Conservation (phyloP, 2,888 invertebrate genomes). For the Drosophila trichaetosa region DNA sequence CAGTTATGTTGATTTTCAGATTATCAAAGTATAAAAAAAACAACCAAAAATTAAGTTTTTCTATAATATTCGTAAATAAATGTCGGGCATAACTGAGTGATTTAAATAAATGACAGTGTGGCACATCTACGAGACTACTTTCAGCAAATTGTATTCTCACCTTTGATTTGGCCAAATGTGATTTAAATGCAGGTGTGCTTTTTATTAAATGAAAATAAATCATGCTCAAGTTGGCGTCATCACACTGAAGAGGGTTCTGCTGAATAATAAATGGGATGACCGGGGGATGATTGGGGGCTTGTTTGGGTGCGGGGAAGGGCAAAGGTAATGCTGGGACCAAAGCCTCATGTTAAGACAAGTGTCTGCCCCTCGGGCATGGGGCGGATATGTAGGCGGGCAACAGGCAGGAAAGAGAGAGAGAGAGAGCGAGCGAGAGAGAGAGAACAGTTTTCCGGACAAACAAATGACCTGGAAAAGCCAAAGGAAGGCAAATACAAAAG, state of each 20-base stretch:
- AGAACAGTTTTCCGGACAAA: slow-evolving; percentile 66
- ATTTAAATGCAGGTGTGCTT: slow-evolving; percentile 46
- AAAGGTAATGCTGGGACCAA: slow-evolving; percentile 15
- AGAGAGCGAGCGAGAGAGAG: not conserved
- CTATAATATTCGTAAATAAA: not conserved
- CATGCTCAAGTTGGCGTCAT: slow-evolving; percentile 63
- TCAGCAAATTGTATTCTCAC: not conserved
- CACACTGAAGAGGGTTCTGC: slow-evolving; percentile 62
- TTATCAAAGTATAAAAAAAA: no score
- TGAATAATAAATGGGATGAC: slow-evolving; percentile 14
- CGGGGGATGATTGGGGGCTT: not conserved
- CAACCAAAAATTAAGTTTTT: no score
- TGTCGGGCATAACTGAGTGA: not conserved
- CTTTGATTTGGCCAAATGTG: slow-evolving; percentile 14
- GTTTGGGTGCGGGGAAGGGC: slow-evolving; percentile 3
- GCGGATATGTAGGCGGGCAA: slow-evolving; percentile 23
- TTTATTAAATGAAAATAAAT: slow-evolving; percentile 68
- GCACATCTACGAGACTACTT: not conserved
- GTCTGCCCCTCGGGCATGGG: slow-evolving; percentile 56
- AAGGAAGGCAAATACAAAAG: slow-evolving; percentile 73
- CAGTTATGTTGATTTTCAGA: no score
- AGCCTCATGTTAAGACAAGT: slow-evolving; percentile 68
- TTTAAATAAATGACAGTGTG: not conserved
- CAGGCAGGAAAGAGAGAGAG: slow-evolving; percentile 6
- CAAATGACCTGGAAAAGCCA: slow-evolving; percentile 80